Evolutionary conservation across 1,140 invertebrate genomes (phyloP), one percentile per base, ranked within the genome.

Genomic region (Drosophila tani): DNA sequence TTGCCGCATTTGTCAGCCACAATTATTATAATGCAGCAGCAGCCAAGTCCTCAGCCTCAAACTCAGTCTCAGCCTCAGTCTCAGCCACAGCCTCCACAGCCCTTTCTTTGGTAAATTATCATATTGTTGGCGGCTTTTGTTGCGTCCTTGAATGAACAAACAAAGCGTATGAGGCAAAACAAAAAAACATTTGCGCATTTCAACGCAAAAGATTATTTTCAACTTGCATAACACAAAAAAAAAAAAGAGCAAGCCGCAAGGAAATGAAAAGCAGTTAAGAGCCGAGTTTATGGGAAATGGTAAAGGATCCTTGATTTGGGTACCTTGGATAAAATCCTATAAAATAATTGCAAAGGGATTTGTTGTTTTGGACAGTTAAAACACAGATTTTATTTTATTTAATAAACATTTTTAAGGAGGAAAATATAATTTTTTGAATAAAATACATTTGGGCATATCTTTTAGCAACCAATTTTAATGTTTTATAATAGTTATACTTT

Each of bases 141-240:
- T 60, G 51, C 62, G 84, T 87, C 83, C 83, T 87, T 87, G 83
- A 87, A 83, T 79, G 62, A 45, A 66, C 68, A 68, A 76, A 78
- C 67, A 87, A 86, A 87, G 63, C 64, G 70, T 77, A 77, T 69
- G 51, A 55, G 53, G 38, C 21, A 46, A 66, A 59, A 68, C 17
- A 55, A 68, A 75, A 76, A 78, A 87, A 79, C 79, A 75, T 82
- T 86, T 86, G 79, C 83, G 83, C 83, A 86, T 87, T 87, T 87
- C 65, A 87, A 83, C 76, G 80, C 55, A 70, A 65, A 74, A 79
- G 68, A 77, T 87, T 80, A 88, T 77, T 83, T 80, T 80, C 59
- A 51, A 71, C 75, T 82, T 81, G 66, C 62, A 62, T 78, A 81
- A 81, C 65, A 59, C 38, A 15, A 53, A 21, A 38, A 53, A 58